These are phyloP conservation scores for Labeo calbasu DNA, from an alignment of 2,797 vertebrate species.

Conservation along the genomic window DNA sequence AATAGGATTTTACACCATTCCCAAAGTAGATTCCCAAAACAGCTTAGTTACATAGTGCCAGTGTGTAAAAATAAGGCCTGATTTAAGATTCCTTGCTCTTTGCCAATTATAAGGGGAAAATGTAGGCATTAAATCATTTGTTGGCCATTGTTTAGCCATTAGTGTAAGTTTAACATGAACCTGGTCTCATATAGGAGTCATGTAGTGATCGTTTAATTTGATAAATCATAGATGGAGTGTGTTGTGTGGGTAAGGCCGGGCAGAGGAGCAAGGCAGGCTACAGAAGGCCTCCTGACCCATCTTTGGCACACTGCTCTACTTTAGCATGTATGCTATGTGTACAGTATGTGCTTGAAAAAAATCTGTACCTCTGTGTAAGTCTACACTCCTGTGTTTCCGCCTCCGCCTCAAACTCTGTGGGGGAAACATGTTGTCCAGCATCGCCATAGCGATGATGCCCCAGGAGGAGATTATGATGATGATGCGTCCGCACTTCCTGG, in stretches of 20 bases:
- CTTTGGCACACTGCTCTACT: constrained; percentile 22
- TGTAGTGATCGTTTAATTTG: not conserved
- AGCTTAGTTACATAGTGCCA: not conserved
- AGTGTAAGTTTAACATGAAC: constrained; percentile 18
- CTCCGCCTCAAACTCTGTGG: constrained; percentile 72
- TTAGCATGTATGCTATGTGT: constrained; percentile 20
- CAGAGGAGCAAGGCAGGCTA: not conserved
- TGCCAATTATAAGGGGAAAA: not conserved
- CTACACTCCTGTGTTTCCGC: constrained; percentile 64
- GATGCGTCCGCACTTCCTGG: constrained; percentile 78
- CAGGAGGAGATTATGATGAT: constrained; percentile 80
- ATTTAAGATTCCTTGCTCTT: not conserved
- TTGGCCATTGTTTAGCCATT: not conserved
- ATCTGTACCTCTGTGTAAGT: constrained; percentile 47
- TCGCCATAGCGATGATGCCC: constrained; percentile 74
- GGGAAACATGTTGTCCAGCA: constrained; percentile 78
- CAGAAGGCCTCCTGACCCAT: constrained; percentile 18
- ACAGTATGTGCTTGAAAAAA: not conserved
- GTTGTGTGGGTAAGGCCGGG: not conserved
- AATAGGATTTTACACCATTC: not conserved
- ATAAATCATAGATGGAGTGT: not conserved
- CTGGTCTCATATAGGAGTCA: not conserved
- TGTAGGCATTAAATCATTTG: not conserved
- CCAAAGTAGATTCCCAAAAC: not conserved
- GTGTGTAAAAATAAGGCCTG: not conserved